These are phyloP conservation scores for Watsonalla binaria DNA, from an alignment of 2,888 invertebrate genomes.

Conservation along the genomic window DNA sequence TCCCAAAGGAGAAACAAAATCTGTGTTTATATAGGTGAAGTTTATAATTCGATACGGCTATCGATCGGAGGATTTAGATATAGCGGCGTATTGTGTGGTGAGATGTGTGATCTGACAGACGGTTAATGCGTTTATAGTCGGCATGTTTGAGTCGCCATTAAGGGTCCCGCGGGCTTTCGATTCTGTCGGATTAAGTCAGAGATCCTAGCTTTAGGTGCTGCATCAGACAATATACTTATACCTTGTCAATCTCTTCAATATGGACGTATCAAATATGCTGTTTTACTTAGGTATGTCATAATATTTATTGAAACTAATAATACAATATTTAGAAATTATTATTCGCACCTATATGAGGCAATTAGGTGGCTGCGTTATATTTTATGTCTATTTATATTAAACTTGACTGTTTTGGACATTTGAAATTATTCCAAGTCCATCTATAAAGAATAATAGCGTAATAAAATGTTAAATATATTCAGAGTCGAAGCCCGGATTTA, in stretches of 20 bases:
- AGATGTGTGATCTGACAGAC: constrained; percentile 50
- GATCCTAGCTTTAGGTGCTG: constrained; percentile 18
- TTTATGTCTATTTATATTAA: constrained; percentile 30
- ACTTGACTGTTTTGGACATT: constrained; percentile 32
- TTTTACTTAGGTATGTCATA: too few species aligned
- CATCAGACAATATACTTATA: constrained; percentile 19
- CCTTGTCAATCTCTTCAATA: constrained; percentile 5
- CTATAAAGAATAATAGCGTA: constrained; percentile 55
- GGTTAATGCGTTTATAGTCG: constrained; percentile 61
- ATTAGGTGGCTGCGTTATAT: constrained; percentile 18
- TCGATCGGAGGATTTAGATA: constrained; percentile 37
- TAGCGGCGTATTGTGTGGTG: constrained; percentile 36
- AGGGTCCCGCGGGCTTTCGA: constrained; percentile 28
- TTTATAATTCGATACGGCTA: constrained; percentile 24
- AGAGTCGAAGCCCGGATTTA: constrained; percentile 45
- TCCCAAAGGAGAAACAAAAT: constrained; percentile 13
- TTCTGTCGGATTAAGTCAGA: constrained; percentile 42
- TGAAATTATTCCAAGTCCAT: constrained; percentile 32
- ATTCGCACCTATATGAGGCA: not conserved
- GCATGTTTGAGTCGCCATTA: constrained; percentile 60
- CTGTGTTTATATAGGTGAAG: constrained; percentile 21
- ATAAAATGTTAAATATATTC: constrained; percentile 61
- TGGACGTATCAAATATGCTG: not conserved
- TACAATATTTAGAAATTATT: too few species aligned
- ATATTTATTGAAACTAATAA: too few species aligned